Evolutionary conservation across 2,797 vertebrate species (phyloP).

Genomic region (Neomorphus geoffroyi): DNA sequence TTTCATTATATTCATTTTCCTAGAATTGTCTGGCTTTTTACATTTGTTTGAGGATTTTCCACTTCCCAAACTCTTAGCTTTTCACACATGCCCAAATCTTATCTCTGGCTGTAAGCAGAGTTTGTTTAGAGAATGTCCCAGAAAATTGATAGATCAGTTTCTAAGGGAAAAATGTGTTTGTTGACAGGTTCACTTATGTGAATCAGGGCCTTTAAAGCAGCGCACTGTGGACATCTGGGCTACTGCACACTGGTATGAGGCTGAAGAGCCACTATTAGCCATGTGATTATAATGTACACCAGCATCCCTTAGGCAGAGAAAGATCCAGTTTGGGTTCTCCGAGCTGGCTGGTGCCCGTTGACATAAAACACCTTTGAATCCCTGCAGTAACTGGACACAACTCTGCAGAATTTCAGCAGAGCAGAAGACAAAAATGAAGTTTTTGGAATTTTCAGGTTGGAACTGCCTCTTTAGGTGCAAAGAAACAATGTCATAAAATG

Average conservation of each 20-base stretch:
- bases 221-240: background rate
- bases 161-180: background rate
- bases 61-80: background rate
- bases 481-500: background rate
- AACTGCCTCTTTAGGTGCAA: background rate
- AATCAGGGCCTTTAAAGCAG: background rate
- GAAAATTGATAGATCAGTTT: background rate
- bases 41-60: background rate
- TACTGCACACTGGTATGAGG: fast-evolving
- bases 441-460: background rate
- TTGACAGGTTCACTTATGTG: background rate
- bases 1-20: background rate
- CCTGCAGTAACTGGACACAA: background rate
- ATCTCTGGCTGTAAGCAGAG: background rate
- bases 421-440: background rate
- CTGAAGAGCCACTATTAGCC: background rate
- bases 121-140: background rate
- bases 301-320: background rate
- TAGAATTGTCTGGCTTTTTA: background rate
- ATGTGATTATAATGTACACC: fast-evolving
- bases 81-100: background rate
- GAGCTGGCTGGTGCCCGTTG: background rate
- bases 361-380: background rate
- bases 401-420: background rate
- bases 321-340: background rate